phyloP scores from a whole-genome alignment of 2,113 vertebrate species.

The Vidua chalybeata region DNA sequence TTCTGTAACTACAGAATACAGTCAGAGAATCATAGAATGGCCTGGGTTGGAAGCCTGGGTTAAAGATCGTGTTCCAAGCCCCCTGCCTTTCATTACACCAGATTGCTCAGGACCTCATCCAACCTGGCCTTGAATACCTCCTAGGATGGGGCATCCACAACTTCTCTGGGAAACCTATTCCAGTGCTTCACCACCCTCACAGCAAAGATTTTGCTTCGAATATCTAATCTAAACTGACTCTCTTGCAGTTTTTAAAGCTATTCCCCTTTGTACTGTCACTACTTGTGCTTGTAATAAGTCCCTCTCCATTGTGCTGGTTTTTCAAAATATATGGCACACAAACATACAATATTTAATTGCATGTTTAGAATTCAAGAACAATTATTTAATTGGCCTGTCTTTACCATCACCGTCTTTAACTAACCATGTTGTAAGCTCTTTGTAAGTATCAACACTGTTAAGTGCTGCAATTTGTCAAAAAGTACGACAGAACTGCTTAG shows the following conservation, averaged over 20 bases:
- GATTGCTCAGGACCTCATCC: not conserved
- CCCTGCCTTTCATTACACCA: not conserved
- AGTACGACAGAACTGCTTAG: not conserved
- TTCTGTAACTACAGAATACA: not conserved
- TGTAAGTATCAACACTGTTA: not conserved
- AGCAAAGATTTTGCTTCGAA: not conserved
- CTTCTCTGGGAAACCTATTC: not conserved
- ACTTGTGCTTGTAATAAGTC: not conserved
- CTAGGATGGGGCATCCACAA: not conserved
- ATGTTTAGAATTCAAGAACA: not conserved
- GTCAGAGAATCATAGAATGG: not conserved
- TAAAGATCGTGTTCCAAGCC: accelerated
- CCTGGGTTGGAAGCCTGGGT: not conserved
- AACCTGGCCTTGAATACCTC: not conserved
- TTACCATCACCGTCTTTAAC: not conserved
- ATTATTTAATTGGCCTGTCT: not conserved
- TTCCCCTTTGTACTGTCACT: not conserved
- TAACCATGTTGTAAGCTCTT: not conserved
- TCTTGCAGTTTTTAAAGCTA: not conserved
- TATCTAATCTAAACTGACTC: not conserved
- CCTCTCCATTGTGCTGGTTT: not conserved
- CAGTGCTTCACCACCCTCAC: not conserved
- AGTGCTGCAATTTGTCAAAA: not conserved
- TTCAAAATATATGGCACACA: not conserved
- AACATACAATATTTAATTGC: not conserved